Evolutionary conservation across 2,113 vertebrate species (phyloP).

Genomic region (Butastur rufipennis): DNA sequence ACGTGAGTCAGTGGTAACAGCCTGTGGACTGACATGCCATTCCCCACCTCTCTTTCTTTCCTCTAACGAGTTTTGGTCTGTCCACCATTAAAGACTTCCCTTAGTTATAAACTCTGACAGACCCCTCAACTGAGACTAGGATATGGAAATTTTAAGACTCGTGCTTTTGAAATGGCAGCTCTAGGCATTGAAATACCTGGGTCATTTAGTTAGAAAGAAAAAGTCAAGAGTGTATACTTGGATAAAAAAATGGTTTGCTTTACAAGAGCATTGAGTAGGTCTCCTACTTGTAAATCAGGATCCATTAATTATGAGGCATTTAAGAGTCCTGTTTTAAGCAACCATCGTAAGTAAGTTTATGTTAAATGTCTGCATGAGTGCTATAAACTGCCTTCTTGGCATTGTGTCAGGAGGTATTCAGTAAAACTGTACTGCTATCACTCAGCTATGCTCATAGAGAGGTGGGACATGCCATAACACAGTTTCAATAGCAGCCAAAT

Average conservation of each 20-base stretch:
- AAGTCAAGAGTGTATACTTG: fast-evolving
- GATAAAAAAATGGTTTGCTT: not conserved
- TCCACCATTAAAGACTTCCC: not conserved
- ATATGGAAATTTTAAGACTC: not conserved
- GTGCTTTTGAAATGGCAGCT: not conserved
- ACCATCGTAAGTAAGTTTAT: not conserved
- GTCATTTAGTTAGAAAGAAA: not conserved
- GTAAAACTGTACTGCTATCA: not conserved
- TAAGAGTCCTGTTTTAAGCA: not conserved
- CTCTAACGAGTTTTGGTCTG: not conserved
- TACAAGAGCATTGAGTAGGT: not conserved
- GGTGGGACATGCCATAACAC: not conserved
- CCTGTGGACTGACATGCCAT: not conserved
- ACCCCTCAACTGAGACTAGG: not conserved
- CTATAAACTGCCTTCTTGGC: not conserved
- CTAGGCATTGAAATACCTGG: not conserved
- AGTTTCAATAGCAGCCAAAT: not conserved
- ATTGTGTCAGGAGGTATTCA: not conserved
- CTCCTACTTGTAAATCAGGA: not conserved
- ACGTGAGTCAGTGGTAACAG: not conserved
- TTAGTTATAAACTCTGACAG: not conserved
- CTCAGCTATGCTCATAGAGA: not conserved
- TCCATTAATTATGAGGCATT: not conserved
- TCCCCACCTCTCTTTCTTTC: not conserved
- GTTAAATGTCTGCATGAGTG: not conserved